Evolutionary conservation across 1,140 invertebrate species (phyloP), one percentile per base, ranked within the genome.

Genomic region (Plutomurus gul): DNA sequence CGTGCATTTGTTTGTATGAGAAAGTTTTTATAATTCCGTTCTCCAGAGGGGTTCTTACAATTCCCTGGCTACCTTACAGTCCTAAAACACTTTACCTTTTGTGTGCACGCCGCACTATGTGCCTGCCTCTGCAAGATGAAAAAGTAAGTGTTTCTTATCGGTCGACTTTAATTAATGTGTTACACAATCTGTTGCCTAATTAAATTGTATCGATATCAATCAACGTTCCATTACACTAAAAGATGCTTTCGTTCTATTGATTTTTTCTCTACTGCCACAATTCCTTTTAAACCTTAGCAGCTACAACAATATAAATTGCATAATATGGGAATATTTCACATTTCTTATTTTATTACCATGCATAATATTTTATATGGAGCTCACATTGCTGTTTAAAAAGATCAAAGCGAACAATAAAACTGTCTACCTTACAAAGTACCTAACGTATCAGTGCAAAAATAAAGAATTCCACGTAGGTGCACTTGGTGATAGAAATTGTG

Each of bases 21-120:
- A 65, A 65, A 65, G 56, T 65, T 65, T 65, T 65, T 65, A 65
- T 65, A 65, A 65, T 65, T n/a, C 27, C 27, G 36, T 65, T 65
- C 56, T 65, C 13, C 27, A 65, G n/a, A n/a, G 56, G 27, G 56
- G 27, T 65, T n/a, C 27, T 33, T 33, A n/a, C 27, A 33, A 65
- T 65, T 65, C 16, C 18, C 27, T 65, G 56, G 18, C 10, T 65
- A 65, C 56, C 27, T 16, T 65, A 65, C 56, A 18, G 20, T 51
- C 0, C 4, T 27, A 33, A 1, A 10, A 65, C 36, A 51, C 11
- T 60, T 33, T 30, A n/a, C 27, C 51, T 60, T 30, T 60, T 60
- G n/a, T 60, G 51, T 60, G 3, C 3, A 2, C 27, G 33, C 27
- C 18, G 25, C 51, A 22, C 13, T 13, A 13, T 22, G 18, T 8